Evolutionary conservation across 2,113 vertebrate genomes (phyloP).

Genomic region (Scalopus aquaticus): DNA sequence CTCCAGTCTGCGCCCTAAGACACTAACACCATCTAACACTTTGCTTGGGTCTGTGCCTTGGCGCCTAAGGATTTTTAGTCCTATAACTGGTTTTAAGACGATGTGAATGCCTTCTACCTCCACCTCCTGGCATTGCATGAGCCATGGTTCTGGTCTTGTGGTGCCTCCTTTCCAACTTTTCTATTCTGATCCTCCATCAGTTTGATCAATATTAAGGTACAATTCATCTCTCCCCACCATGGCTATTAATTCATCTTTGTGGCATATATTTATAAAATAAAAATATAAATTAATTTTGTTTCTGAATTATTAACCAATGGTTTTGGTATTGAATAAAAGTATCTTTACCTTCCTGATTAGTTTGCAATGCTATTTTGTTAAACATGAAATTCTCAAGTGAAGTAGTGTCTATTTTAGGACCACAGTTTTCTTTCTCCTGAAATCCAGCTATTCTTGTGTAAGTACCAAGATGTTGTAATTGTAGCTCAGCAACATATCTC

Average conservation of each 20-base stretch:
- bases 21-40: too few relatives aligned
- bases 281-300: not conserved
- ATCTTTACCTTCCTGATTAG: not conserved
- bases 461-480: not conserved
- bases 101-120: too few relatives aligned
- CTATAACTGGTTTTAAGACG: too few relatives aligned
- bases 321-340: conserved; percentile 17
- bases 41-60: too few relatives aligned
- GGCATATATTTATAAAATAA: not conserved
- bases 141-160: too few relatives aligned
- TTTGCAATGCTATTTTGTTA: conserved; percentile 22
- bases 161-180: too few relatives aligned
- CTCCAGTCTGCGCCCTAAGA: too few relatives aligned
- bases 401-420: not conserved
- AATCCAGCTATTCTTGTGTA: conserved; percentile 16
- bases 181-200: too few relatives aligned
- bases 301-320: not conserved
- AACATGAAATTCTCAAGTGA: not conserved
- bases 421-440: conserved; percentile 28
- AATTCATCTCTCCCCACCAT: not conserved
- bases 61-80: too few relatives aligned
- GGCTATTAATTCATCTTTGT: not conserved
- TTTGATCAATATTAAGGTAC: not conserved
- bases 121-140: too few relatives aligned
- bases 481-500: not conserved